Evolutionary conservation across 2,888 invertebrate species (phyloP).

Genomic region (Temnothorax rugatulus): DNA sequence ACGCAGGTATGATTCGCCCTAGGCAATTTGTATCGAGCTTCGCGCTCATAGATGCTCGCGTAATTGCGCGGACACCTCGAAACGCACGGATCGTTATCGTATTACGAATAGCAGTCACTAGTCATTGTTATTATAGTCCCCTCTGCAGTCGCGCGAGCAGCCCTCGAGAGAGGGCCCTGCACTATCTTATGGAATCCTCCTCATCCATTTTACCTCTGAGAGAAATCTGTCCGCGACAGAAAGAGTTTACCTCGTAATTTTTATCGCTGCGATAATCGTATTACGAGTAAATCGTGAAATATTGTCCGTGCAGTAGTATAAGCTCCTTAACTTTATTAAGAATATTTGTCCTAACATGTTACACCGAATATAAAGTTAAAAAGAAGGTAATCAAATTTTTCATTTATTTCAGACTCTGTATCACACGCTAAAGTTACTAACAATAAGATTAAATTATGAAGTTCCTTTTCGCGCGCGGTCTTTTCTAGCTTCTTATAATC

Average conservation of each 20-base stretch:
- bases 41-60: slow-evolving; percentile 10
- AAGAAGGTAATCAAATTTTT: slow-evolving; percentile 10
- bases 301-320: not conserved
- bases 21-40: slow-evolving; percentile 34
- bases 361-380: not conserved
- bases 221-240: slow-evolving; percentile 18
- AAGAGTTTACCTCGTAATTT: slow-evolving; percentile 31
- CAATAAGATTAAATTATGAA: not conserved
- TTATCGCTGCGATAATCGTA: not conserved
- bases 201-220: slow-evolving; percentile 1
- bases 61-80: slow-evolving; percentile 19
- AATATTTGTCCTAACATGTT: not conserved
- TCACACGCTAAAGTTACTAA: not conserved
- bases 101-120: slow-evolving; percentile 17
- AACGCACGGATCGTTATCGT: slow-evolving; percentile 26
- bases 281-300: slow-evolving; percentile 37
- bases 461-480: not conserved
- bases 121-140: slow-evolving; percentile 36
- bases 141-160: not conserved
- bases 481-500: not conserved
- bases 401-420: slow-evolving; percentile 7
- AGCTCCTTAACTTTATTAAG: not conserved
- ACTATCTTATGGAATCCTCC: not conserved
- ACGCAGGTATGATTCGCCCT: not conserved
- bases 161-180: not conserved